Conservation (phyloP, 1,140 invertebrate species). For the Caenorhabditis remanei region DNA sequence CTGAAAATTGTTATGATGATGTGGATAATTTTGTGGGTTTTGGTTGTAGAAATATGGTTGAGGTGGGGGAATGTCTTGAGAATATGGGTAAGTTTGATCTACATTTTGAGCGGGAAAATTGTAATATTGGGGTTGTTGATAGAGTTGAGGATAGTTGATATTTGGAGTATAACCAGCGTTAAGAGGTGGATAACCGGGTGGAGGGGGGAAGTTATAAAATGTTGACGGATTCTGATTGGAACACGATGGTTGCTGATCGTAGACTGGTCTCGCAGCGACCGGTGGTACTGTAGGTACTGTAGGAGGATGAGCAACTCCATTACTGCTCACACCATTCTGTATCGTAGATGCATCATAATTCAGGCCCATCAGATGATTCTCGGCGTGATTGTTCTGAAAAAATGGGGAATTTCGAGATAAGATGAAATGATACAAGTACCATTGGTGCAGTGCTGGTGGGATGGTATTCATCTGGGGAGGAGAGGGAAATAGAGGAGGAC, state of each 20-base stretch:
- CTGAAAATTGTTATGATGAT: conserved; percentile 4
- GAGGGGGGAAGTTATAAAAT: conserved; percentile 27
- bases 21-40: neutral
- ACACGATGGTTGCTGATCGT: neutral
- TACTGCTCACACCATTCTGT: neutral
- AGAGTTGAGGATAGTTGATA: conserved; percentile 32
- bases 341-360: conserved; percentile 8
- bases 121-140: conserved; percentile 33
- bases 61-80: neutral
- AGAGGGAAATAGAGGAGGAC: neutral
- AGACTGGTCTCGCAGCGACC: too few species aligned
- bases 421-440: neutral
- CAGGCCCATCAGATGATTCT: conserved; percentile 34
- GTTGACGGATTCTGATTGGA: neutral
- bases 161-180: conserved; percentile 32
- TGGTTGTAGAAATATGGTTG: conserved; percentile 9
- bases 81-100: neutral
- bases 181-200: neutral
- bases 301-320: neutral
- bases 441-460: neutral
- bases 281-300: neutral
- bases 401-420: neutral
- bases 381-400: conserved; percentile 47
- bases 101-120: neutral
- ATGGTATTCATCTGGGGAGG: conserved; percentile 4